These are phyloP conservation scores for Ceratoteleas bidentatus DNA, from an alignment of 1,140 invertebrate genomes.

Conservation along the genomic window DNA sequence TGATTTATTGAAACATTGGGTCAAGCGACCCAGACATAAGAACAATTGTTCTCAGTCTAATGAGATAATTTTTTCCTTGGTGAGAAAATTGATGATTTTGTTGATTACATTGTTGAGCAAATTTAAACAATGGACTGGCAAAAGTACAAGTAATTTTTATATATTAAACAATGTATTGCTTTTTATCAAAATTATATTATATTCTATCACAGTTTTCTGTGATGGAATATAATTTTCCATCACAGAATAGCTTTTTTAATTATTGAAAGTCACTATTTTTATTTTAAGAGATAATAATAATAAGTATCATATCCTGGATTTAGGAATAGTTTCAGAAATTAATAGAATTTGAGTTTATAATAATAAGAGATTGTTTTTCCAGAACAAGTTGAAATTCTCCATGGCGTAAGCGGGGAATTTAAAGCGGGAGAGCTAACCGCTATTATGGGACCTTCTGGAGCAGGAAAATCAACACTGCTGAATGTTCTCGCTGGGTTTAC, in stretches of 20 bases:
- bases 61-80: background rate
- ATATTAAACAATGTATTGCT: too few relatives aligned
- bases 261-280: too few relatives aligned
- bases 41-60: constrained; percentile 6
- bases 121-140: background rate
- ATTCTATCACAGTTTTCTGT: too few relatives aligned
- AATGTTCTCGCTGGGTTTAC: too few relatives aligned
- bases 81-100: constrained; percentile 14
- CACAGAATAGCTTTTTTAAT: too few relatives aligned
- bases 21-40: background rate
- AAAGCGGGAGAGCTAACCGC: constrained; percentile 88
- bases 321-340: too few relatives aligned
- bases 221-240: too few relatives aligned
- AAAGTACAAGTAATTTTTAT: constrained; percentile 1
- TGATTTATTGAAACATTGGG: constrained; percentile 11
- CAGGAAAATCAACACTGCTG: too few relatives aligned
- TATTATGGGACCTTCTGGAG: constrained; percentile 93
- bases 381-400: constrained; percentile 86
- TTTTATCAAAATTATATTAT: too few relatives aligned
- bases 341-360: too few relatives aligned
- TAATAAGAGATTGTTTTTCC: constrained; percentile 75
- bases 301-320: too few relatives aligned
- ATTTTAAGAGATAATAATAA: background rate
- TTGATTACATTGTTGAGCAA: background rate
- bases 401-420: constrained; percentile 86